These are phyloP conservation scores for Anniella stebbinsi DNA, from an alignment of 2,797 vertebrate genomes.

Conservation along the genomic window DNA sequence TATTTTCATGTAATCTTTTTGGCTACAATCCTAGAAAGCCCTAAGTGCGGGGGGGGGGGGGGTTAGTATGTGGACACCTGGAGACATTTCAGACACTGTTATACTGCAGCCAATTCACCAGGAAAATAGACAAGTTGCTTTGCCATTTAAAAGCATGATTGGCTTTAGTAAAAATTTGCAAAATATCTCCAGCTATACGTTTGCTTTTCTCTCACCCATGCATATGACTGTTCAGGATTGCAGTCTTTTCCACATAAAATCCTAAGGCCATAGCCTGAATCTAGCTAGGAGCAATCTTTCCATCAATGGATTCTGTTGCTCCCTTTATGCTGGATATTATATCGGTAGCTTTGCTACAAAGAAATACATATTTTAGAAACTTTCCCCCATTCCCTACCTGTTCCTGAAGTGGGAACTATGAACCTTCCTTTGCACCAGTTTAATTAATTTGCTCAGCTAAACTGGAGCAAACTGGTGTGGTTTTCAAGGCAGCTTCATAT, in stretches of 20 bases:
- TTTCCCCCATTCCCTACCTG: background rate
- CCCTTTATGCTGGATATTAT: background rate
- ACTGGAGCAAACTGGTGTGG: background rate
- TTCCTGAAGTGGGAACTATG: background rate
- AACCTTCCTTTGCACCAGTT: conserved; percentile 1
- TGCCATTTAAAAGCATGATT: background rate
- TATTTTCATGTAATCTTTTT: background rate
- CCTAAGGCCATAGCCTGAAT: background rate
- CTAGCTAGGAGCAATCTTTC: background rate
- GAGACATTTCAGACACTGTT: background rate
- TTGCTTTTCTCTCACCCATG: background rate
- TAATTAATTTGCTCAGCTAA: background rate
- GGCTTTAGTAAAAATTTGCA: background rate
- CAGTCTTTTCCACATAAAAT: background rate
- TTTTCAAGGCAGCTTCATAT: background rate
- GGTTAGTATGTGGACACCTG: background rate
- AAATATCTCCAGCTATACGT: background rate
- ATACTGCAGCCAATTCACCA: background rate
- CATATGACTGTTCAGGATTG: background rate
- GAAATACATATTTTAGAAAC: background rate
- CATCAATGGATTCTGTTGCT: background rate
- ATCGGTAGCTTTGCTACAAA: background rate
- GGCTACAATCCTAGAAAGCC: background rate
- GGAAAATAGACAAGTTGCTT: background rate
- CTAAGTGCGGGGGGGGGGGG: background rate